These are phyloP conservation scores for Saguinus midas DNA, from an alignment of 2,113 vertebrate species.

Conservation along the genomic window DNA sequence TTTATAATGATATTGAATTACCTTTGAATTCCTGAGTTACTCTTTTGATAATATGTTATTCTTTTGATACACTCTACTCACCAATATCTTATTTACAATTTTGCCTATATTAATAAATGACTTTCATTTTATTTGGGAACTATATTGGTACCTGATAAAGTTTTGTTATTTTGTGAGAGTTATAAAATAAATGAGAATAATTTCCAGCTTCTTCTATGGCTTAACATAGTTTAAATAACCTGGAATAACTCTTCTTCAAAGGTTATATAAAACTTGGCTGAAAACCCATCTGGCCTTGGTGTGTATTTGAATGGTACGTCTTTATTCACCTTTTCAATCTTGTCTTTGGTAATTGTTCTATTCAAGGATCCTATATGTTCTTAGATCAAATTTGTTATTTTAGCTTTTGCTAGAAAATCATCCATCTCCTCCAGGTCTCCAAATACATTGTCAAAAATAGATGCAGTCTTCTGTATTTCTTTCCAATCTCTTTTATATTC, in stretches of 20 bases:
- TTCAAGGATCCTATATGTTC: constrained; percentile 51
- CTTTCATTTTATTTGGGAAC: background rate
- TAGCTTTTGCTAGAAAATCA: constrained; percentile 49
- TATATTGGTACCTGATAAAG: background rate
- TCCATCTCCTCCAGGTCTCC: background rate
- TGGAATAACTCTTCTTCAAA: constrained; percentile 58
- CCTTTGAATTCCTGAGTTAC: background rate
- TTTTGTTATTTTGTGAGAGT: constrained; percentile 5
- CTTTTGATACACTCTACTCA: constrained; percentile 23
- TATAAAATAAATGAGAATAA: background rate
- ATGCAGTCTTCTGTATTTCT: background rate
- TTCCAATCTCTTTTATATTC: background rate
- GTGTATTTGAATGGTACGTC: constrained; percentile 42
- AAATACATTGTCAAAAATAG: constrained; percentile 41
- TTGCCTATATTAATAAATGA: background rate
- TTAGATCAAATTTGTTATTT: constrained; percentile 53
- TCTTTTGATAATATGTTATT: constrained; percentile 18
- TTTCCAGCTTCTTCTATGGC: background rate
- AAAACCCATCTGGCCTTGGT: background rate
- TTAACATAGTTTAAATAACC: constrained; percentile 35
- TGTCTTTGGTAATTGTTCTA: constrained; percentile 60
- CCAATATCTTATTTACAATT: constrained; percentile 31
- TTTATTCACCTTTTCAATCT: constrained; percentile 70
- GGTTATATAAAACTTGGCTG: constrained; percentile 60
- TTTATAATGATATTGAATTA: background rate